A percentile compares a stretch with the other conserved stretches of the same genome.
Evolutionary conservation across 2,888 invertebrate genomes (phyloP).

Genomic region (Xylophagus ater): DNA sequence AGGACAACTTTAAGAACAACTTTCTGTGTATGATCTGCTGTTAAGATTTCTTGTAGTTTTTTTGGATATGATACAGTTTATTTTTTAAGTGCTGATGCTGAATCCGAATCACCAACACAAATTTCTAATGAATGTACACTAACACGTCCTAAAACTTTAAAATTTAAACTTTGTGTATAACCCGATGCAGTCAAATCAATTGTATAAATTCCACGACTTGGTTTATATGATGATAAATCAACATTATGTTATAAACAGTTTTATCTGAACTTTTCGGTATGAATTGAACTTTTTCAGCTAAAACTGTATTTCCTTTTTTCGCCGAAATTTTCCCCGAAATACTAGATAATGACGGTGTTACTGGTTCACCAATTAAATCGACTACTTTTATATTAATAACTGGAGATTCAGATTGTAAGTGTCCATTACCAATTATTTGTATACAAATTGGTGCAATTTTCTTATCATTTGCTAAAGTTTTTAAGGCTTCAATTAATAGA

Average conservation of each 20-base stretch:
- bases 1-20: slow-evolving; percentile 70
- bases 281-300: slow-evolving; percentile 43
- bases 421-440: slow-evolving; percentile 63
- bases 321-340: slow-evolving; percentile 28
- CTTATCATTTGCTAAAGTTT: slow-evolving; percentile 51
- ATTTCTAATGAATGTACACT: slow-evolving; percentile 69
- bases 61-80: slow-evolving; percentile 61
- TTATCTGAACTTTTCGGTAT: slow-evolving; percentile 58
- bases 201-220: slow-evolving; percentile 76
- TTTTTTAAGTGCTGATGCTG: slow-evolving; percentile 69
- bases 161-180: slow-evolving; percentile 47
- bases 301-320: slow-evolving; percentile 51
- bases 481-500: slow-evolving; percentile 66
- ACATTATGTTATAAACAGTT: slow-evolving; percentile 62
- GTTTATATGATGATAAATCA: slow-evolving; percentile 63
- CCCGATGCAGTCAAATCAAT: slow-evolving; percentile 62
- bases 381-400: slow-evolving; percentile 59
- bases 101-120: slow-evolving; percentile 83
- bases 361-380: slow-evolving; percentile 61
- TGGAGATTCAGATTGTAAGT: slow-evolving; percentile 65
- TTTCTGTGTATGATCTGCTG: slow-evolving; percentile 85
- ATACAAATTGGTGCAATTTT: slow-evolving; percentile 77
- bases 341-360: slow-evolving; percentile 35
- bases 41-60: slow-evolving; percentile 55
- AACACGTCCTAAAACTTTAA: slow-evolving; percentile 67